These are phyloP conservation scores for Nycticryphes semicollaris DNA, from an alignment of 2,113 vertebrate species.

Conservation along the genomic window DNA sequence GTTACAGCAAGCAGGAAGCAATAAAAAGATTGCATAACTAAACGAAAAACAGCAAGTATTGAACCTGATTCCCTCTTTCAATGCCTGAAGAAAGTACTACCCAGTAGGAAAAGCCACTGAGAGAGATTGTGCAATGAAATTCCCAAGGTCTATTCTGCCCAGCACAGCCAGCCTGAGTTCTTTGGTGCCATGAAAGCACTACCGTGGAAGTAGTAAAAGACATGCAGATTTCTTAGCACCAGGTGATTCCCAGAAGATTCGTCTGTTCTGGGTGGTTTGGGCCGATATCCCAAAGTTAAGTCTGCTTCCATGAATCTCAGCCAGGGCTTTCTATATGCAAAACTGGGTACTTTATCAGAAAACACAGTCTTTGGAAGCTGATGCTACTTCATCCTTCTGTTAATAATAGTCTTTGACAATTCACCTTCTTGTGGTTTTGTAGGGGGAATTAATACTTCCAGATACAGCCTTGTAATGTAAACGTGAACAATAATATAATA, in stretches of 20 bases:
- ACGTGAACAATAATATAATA: neutral
- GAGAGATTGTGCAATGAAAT: neutral
- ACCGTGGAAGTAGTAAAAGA: neutral
- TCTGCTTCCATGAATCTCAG: neutral
- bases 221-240: neutral
- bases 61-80: neutral
- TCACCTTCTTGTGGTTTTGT: neutral
- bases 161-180: neutral
- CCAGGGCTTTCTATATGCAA: conserved; percentile 20
- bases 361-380: neutral
- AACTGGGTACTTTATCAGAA: conserved; percentile 6
- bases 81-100: neutral
- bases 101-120: neutral
- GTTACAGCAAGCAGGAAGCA: neutral
- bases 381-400: neutral
- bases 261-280: neutral
- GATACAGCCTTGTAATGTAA: neutral
- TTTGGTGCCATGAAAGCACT: neutral
- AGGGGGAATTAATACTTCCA: neutral
- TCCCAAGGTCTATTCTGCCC: neutral
- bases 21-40: neutral
- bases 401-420: neutral
- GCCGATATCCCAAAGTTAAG: conserved; percentile 20
- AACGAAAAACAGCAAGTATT: neutral
- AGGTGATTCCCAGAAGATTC: conserved; percentile 21